phyloP scores from a whole-genome alignment of 1,140 invertebrate species.

The Stegodyphus dumicola region DNA sequence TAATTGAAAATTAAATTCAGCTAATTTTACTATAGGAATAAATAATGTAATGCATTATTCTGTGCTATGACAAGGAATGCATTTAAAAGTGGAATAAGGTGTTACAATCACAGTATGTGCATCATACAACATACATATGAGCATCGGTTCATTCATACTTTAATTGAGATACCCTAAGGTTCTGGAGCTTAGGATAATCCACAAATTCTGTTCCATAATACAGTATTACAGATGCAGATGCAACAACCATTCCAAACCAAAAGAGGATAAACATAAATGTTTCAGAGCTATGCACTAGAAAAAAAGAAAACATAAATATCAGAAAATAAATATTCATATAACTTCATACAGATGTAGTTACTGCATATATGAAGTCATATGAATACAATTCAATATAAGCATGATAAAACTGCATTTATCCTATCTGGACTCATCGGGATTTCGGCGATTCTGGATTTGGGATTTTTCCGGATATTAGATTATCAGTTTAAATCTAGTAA shows the following conservation, averaged over 20 bases:
- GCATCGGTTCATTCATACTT: conserved; percentile 52
- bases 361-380: too few relatives aligned
- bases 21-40: too few relatives aligned
- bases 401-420: too few relatives aligned
- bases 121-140: conserved; percentile 33
- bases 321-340: background rate
- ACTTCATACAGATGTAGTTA: too few relatives aligned
- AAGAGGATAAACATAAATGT: conserved; percentile 90
- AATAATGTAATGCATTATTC: too few relatives aligned
- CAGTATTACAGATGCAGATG: conserved; percentile 79
- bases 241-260: conserved; percentile 86
- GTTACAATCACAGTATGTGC: background rate
- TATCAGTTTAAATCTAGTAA: too few relatives aligned
- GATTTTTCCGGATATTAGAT: too few relatives aligned
- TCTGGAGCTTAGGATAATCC: conserved; percentile 77
- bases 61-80: background rate
- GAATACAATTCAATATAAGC: too few relatives aligned
- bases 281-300: conserved; percentile 81
- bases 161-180: background rate
- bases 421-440: too few relatives aligned
- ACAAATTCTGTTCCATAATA: conserved; percentile 83
- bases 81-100: conserved; percentile 1
- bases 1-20: too few relatives aligned
- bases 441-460: too few relatives aligned
- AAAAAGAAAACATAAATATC: background rate